Base-by-base conservation (phyloP, 2,113 vertebrate species). In the Serinus canaria region DNA sequence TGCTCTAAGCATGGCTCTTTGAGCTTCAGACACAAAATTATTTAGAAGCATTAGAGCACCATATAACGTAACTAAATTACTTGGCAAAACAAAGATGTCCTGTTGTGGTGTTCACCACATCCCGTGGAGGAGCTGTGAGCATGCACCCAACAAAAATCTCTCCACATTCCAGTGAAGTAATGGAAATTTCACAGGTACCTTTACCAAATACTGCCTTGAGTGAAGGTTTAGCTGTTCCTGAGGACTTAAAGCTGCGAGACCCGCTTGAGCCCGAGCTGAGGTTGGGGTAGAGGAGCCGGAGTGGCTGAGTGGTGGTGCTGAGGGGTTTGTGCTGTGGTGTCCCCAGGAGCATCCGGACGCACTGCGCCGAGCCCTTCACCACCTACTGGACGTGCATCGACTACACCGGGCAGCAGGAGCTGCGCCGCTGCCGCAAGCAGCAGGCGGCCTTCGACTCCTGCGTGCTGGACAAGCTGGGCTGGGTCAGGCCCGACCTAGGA, bases 301-400 rank as follows among this genome's bases (percentile, higher is more conserved):
- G 4, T 0, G 6, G 9, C 31, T 27, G 50, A 4, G 4, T 0
- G 6, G 9, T 1, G 15, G 7, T 58, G 28, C 33, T 73, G 53
- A 35, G 4, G 4, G 0, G 8, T 66, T 10, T 73, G 19, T 83
- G 53, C 31, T 76, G 73, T 52, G 30, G 4, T 75, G 31, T 82
- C 58, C 66, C 4, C 86, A 99, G 99, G 98, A 98, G 99, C 97
- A 98, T 99, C 94, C 99, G 99, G 96, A 82, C 84, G 4, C 98
- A 98, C 97, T 99, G 99, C 62, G 98, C 99, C 0, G 99, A 99
- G 96, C 98, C 99, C 10, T 99, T 99, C 81, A 99, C 99, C 0
- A 97, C 99, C 14, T 99, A 99, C 95, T 99, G 99, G 99, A 99
- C 98, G 18, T 99, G 99, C 94, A 82, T 99, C 37, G 99, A 99